These are phyloP conservation scores for Heliocidaris tuberculata DNA, from an alignment of 35 echinoderm and acorn worm species.

Conservation along the genomic window DNA sequence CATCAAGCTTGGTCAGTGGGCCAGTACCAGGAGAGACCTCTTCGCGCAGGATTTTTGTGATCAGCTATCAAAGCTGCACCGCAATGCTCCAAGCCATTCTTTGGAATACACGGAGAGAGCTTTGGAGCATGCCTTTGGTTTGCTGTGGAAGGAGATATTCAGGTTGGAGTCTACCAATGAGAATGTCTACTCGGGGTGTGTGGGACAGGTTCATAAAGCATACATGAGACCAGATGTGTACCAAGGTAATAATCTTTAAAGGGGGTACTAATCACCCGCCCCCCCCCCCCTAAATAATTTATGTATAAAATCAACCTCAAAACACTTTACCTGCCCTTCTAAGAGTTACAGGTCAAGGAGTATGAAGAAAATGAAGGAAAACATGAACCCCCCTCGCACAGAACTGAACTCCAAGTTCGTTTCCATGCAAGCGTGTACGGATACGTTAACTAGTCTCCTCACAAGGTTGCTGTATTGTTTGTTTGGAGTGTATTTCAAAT, in stretches of 20 bases:
- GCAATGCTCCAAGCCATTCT: slow-evolving; percentile 72
- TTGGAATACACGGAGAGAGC: slow-evolving; percentile 71
- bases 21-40: slow-evolving; percentile 87
- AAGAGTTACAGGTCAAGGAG: no score
- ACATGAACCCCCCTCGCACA: no score
- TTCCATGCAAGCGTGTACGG: no score
- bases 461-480: no score
- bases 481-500: no score
- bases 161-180: slow-evolving; percentile 49
- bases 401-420: no score
- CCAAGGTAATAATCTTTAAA: slow-evolving; percentile 23
- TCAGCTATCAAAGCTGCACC: slow-evolving; percentile 74
- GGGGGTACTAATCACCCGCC: no score
- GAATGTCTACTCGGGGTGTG: slow-evolving; percentile 81
- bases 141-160: slow-evolving; percentile 72
- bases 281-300: no score
- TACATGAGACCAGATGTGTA: slow-evolving; percentile 65
- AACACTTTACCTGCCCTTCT: no score
- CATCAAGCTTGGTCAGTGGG: slow-evolving; percentile 97
- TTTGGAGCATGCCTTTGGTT: slow-evolving; percentile 76
- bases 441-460: no score
- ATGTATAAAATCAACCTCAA: no score
- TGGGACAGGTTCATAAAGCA: slow-evolving; percentile 92
- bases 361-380: no score
- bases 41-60: slow-evolving; percentile 85